Base-by-base conservation (phyloP, 2,888 invertebrate species). In the Acleris sparsana region DNA sequence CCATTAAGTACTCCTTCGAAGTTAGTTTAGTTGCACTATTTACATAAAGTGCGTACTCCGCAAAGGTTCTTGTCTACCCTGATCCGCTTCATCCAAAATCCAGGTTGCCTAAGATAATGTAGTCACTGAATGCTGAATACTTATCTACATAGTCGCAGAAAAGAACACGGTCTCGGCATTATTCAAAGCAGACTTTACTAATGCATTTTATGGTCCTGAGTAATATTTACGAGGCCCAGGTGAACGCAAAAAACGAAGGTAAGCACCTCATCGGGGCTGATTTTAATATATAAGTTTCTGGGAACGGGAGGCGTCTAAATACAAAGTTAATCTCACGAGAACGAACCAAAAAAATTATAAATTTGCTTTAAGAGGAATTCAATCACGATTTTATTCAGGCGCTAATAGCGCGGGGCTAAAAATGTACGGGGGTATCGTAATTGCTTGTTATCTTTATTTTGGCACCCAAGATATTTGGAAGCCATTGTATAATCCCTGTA, bases 391-490 rank as follows among this genome's bases (percentile, higher is more conserved):
- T 64, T 55, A 55, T 46, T 57, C 20, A 39, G 33, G 48, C 39
- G 33, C 46, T 66, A 52, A 66, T 56, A 52, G 33, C 25, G 7
- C 5, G n/a, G 11, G 17, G 25, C 72, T 60, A 58, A 25, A 59
- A 39, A 61, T 33, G 58, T 68, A 75, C 77, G 74, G 72, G 9
- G 33, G 62, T 76, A 73, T 70, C 79, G 80, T 87, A 87, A 89
- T 89, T 88, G 89, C 86, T 87, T 87, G 87, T 89, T 89, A 88
- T 87, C 84, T 88, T 89, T 89, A 86, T 87, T 88, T 88, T 83
- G 86, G 82, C 88, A 84, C 86, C 87, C 79, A 85, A 81, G 87
- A 84, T 85, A 87, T 68, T 87, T 87, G 86, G 84, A 87, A 88
- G 85, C 88, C 85, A 80, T 89, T 86, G 87, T 88, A 84, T 89